Conservation (phyloP, 2,113 vertebrate species). For the Chlamydotis undulata region DNA sequence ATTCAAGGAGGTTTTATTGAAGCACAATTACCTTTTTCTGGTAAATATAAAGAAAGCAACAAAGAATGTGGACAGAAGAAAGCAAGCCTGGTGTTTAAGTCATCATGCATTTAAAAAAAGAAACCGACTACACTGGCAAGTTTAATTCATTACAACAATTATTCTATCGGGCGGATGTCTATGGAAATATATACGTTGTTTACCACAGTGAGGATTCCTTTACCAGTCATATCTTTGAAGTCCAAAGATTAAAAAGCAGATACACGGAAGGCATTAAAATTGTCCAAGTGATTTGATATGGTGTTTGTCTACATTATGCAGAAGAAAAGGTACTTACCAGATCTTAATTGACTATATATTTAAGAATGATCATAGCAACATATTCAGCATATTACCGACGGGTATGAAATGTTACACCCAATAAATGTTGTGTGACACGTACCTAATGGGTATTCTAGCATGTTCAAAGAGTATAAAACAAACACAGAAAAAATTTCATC, state of each 20-base stretch:
- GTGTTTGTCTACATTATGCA: constrained; percentile 48
- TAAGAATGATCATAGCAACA: constrained; percentile 63
- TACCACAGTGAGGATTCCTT: constrained; percentile 56
- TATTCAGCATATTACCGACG: constrained; percentile 59
- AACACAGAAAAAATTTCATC: constrained; percentile 67
- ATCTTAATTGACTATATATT: constrained; percentile 69
- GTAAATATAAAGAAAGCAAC: background rate
- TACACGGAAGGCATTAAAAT: constrained; percentile 46
- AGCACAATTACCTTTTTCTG: background rate
- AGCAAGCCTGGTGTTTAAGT: constrained; percentile 31
- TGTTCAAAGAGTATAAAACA: constrained; percentile 74
- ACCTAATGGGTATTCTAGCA: constrained; percentile 69
- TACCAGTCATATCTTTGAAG: constrained; percentile 51
- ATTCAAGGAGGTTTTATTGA: background rate
- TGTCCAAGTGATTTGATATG: constrained; percentile 55
- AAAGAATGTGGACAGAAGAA: constrained; percentile 22
- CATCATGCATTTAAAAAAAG: constrained; percentile 14
- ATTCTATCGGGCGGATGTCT: constrained; percentile 67
- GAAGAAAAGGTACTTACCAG: constrained; percentile 59
- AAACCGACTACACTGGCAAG: constrained; percentile 17
- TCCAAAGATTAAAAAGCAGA: constrained; percentile 52
- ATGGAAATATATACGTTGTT: constrained; percentile 66
- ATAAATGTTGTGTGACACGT: constrained; percentile 70
- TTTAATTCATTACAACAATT: constrained; percentile 70
- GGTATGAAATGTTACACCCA: constrained; percentile 68